These are phyloP conservation scores for Ammospiza caudacuta DNA, from an alignment of 2,113 vertebrate species.

Conservation along the genomic window DNA sequence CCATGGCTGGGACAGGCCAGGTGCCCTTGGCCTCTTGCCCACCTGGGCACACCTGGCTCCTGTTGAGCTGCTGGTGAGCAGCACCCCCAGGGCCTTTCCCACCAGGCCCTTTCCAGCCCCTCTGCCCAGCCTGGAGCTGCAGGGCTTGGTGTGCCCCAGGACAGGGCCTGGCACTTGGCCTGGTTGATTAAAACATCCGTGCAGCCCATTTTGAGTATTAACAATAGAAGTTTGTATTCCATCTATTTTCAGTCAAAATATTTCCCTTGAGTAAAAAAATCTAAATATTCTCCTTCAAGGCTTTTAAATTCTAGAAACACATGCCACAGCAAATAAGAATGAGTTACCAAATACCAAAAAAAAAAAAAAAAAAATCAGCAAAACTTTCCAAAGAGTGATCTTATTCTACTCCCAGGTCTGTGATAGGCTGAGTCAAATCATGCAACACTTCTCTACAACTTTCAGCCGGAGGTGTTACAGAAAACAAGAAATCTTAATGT, in stretches of 20 bases:
- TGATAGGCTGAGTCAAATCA: background rate
- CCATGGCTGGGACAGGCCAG: background rate
- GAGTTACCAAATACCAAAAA: background rate
- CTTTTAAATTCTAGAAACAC: background rate
- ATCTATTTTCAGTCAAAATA: background rate
- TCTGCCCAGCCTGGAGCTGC: background rate
- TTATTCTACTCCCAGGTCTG: background rate
- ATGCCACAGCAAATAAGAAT: background rate
- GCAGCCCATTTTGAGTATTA: background rate
- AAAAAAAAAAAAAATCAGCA: background rate
- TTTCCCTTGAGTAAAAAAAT: background rate
- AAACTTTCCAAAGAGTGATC: background rate
- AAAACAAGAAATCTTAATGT: background rate
- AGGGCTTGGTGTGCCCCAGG: background rate
- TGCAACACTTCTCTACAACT: background rate
- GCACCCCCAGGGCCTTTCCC: background rate
- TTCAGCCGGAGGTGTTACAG: background rate
- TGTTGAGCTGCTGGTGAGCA: background rate
- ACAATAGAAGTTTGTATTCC: background rate
- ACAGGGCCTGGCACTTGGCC: background rate
- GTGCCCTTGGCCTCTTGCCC: background rate
- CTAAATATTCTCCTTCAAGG: background rate
- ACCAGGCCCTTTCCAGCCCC: background rate
- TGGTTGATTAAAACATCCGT: background rate
- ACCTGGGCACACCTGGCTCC: background rate